Evolutionary conservation across 2,888 invertebrate genomes (phyloP).

Genomic region (Artemia sinica): DNA sequence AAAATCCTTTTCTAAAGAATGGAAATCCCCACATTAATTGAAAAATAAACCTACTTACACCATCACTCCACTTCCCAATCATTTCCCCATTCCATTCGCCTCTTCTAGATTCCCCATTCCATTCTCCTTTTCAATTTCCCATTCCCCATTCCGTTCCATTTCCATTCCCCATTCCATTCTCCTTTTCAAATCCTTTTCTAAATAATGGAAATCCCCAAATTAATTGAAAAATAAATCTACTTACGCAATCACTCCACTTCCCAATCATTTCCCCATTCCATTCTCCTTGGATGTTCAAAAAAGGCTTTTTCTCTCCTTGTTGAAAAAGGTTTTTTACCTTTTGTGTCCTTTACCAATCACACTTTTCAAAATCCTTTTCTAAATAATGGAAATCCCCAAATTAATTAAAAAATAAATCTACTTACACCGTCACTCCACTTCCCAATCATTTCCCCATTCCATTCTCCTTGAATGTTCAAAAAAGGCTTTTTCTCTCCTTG

Average conservation of each 20-base stretch:
- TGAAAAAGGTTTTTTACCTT: constrained; percentile 49
- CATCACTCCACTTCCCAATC: constrained; percentile 72
- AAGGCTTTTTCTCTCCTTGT: constrained; percentile 70
- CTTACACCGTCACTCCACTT: constrained; percentile 52
- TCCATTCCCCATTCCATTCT: too few relatives aligned
- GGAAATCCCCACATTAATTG: too few relatives aligned
- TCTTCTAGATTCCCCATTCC: too few relatives aligned
- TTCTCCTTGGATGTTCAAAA: constrained; percentile 73
- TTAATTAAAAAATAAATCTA: constrained; percentile 14
- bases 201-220: too few relatives aligned
- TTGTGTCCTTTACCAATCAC: too few relatives aligned
- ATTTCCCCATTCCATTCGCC: too few relatives aligned
- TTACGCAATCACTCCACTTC: constrained; percentile 51
- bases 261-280: constrained; percentile 95
- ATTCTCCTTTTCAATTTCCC: too few relatives aligned
- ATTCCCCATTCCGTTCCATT: too few relatives aligned
- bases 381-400: too few relatives aligned
- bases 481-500: constrained; percentile 75
- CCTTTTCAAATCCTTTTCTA: too few relatives aligned
- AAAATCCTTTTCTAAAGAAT: too few relatives aligned
- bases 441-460: constrained; percentile 90
- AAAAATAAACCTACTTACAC: constrained; percentile 26
- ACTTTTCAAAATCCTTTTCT: too few relatives aligned
- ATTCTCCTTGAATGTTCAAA: constrained; percentile 75
- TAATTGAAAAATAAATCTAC: constrained; percentile 18